Base-by-base conservation (phyloP, 2,113 vertebrate species). In the Antechinus stuartii region DNA sequence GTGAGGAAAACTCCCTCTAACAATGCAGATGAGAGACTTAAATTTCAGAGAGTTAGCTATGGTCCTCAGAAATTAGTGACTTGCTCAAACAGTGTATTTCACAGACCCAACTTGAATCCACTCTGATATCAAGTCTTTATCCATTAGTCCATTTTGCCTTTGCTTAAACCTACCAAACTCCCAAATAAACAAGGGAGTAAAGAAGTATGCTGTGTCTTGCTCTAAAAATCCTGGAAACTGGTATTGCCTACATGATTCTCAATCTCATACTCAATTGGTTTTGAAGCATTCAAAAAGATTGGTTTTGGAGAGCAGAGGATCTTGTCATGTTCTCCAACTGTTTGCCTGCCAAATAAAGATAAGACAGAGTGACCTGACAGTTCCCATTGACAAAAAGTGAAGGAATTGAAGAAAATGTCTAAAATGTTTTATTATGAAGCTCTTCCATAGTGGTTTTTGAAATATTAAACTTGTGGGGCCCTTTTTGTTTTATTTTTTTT, bases 281-380 rank as follows among this genome's bases (percentile, higher is more conserved):
- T 76, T 91, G 3, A 12, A 55, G 90, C n/a, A 76, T 50, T 9
- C 27, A 42, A n/a, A 35, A 93, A 93, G 47, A 42, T 11, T 54
- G 93, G 30, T n/a, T 27, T 22, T 53, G 30, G 47, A 76, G 93
- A 94, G 61, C 46, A 49, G 27, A 8, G 5, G 90, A 47, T 68
- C 35, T 84, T 53, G 52, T 16, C 0, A 8, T 2, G 50, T 54
- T 50, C 30, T 23, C 46, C 23, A 53, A 19, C n/a, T 90, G 90
- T 89, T 92, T 92, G 52, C 11, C 84, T 92, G 47, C 54, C 92
- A 95, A 93, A 16, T 14, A 92, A 91, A 96, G 93, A 91, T 76
- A 54, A 35, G 35, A 47, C 4, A 54, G 3, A 57, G 54, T 93
- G 50, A 22, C 47, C 47, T 26, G 7, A 25, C 6, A 11, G 1